These are phyloP conservation scores for Pardosa pseudoannulata DNA, from an alignment of 2,888 invertebrate genomes.

Conservation along the genomic window DNA sequence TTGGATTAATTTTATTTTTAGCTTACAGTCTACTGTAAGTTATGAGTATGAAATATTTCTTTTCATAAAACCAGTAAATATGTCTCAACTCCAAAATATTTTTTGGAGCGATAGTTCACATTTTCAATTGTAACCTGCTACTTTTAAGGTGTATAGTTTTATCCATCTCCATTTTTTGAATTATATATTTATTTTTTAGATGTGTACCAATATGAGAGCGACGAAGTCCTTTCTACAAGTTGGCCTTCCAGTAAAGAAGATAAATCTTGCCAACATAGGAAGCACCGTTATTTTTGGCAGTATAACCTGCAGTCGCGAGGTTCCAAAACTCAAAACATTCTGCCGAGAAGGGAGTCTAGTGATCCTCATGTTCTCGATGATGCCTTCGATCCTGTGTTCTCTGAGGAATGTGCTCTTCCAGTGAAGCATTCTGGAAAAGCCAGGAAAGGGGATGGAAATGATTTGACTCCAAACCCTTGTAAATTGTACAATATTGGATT, in stretches of 20 bases:
- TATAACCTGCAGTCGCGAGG: conserved; percentile 99
- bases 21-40: too few relatives aligned
- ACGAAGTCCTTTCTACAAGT: conserved; percentile 52
- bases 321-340: conserved; percentile 87
- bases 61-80: too few relatives aligned
- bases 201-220: conserved; percentile 61
- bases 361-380: conserved; percentile 95
- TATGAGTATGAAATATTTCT: too few relatives aligned
- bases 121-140: too few relatives aligned
- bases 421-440: conserved; percentile 84
- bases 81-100: too few relatives aligned
- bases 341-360: not conserved
- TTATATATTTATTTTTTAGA: conserved; percentile 25
- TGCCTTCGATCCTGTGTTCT: conserved; percentile 96
- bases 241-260: conserved; percentile 32
- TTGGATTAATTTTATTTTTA: too few relatives aligned
- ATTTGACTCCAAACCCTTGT: conserved; percentile 94
- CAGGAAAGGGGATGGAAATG: conserved; percentile 97
- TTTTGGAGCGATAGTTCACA: too few relatives aligned
- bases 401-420: conserved; percentile 90
- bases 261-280: conserved; percentile 50
- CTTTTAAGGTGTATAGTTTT: too few relatives aligned
- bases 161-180: not conserved
- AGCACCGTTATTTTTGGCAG: conserved; percentile 95
- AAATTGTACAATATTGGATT: conserved; percentile 93